phyloP scores from a whole-genome alignment of 2,888 invertebrate genomes.

The Fabriciana adippe region DNA sequence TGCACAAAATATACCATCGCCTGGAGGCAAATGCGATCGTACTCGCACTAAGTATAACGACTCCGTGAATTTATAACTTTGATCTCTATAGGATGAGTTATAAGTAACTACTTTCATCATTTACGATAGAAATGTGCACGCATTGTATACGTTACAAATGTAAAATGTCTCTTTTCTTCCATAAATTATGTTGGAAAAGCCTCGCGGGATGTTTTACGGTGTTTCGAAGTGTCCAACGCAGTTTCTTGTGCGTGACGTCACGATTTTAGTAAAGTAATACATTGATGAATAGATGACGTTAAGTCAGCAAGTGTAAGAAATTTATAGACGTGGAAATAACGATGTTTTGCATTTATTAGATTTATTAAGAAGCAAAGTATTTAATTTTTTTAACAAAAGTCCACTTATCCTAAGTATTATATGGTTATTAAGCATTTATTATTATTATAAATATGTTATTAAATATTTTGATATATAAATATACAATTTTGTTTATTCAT shows the following conservation, averaged over 20 bases:
- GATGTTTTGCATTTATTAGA: conserved; percentile 10
- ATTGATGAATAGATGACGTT: conserved; percentile 53
- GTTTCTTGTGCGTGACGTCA: conserved; percentile 65
- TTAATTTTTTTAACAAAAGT: neutral
- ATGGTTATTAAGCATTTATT: no score
- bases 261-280: conserved; percentile 50
- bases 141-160: conserved; percentile 26
- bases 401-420: no score
- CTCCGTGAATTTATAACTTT: conserved; percentile 10
- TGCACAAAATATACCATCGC: conserved; percentile 56
- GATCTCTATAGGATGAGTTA: conserved; percentile 19
- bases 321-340: conserved; percentile 14
- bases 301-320: conserved; percentile 10
- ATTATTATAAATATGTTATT: no score
- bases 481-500: no score
- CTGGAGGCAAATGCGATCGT: conserved; percentile 44
- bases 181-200: conserved; percentile 47
- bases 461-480: no score
- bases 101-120: conserved; percentile 4
- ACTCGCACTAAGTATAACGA: conserved; percentile 38
- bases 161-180: conserved; percentile 32
- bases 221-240: conserved; percentile 53
- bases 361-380: neutral
- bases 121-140: conserved; percentile 24
- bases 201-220: conserved; percentile 60